A percentile compares a stretch with the other conserved stretches of the same genome.
Evolutionary conservation across 2,888 invertebrate species (phyloP).

Genomic region (Eristalis pertinax): DNA sequence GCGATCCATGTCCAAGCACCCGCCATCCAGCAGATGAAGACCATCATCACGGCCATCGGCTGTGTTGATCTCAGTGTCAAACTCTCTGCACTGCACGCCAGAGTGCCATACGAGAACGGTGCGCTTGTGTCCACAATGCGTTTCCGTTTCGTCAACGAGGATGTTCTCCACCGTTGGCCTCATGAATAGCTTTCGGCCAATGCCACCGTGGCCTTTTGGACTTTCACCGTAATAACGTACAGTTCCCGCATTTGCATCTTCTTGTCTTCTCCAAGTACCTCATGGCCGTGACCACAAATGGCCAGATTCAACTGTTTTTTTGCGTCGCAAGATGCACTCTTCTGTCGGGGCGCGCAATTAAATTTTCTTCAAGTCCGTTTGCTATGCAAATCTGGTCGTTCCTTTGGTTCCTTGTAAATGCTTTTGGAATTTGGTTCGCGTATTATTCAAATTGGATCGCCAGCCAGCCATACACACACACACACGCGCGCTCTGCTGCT

Average conservation of each 20-base stretch:
- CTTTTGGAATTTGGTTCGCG: conserved; percentile 63
- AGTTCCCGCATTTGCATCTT: conserved; percentile 51
- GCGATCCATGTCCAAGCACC: conserved; percentile 20
- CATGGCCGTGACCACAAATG: conserved; percentile 50
- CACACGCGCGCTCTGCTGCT: no score
- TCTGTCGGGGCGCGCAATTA: conserved; percentile 60
- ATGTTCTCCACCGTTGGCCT: conserved; percentile 35
- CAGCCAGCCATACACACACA: neutral
- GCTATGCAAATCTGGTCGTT: conserved; percentile 61
- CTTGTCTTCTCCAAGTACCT: conserved; percentile 21
- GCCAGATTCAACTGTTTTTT: conserved; percentile 31
- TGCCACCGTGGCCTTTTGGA: conserved; percentile 46
- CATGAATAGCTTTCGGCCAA: conserved; percentile 59
- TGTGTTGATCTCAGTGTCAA: conserved; percentile 63
- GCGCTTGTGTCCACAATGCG: conserved; percentile 51
- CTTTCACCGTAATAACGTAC: conserved; percentile 69
- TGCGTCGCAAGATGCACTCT: conserved; percentile 28
- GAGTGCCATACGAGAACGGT: conserved; percentile 26
- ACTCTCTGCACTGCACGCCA: conserved; percentile 30
- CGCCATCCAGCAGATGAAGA: conserved; percentile 24
- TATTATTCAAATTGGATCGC: conserved; percentile 66
- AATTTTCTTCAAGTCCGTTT: conserved; percentile 64
- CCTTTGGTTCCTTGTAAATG: conserved; percentile 8
- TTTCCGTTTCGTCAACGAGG: conserved; percentile 62
- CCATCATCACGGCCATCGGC: conserved; percentile 52